Conservation (phyloP, 1,140 invertebrate genomes). For the Oreohelix idahoensis region DNA sequence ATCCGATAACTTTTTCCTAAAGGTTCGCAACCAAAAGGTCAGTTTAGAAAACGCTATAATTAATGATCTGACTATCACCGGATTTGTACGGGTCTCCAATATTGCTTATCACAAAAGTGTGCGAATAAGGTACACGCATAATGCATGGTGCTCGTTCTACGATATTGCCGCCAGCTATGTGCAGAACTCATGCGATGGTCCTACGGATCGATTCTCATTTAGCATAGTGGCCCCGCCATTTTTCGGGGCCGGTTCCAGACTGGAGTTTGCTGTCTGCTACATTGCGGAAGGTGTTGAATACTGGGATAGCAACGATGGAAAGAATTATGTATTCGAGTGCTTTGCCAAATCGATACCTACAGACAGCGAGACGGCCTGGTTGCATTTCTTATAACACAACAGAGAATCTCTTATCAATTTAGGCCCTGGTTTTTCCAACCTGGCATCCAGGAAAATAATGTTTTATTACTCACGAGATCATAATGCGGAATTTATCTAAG, state of each 20-base stretch:
- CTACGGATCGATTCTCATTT: conserved; percentile 88
- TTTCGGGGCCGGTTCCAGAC: conserved; percentile 81
- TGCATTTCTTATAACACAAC: conserved; percentile 8
- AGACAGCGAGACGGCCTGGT: conserved; percentile 50
- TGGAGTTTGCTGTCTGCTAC: conserved; percentile 89
- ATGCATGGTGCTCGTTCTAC: conserved; percentile 87
- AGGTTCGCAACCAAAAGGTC: conserved; percentile 81
- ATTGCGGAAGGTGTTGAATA: conserved; percentile 83
- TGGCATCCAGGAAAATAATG: no score
- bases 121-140: conserved; percentile 87
- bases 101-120: conserved; percentile 93
- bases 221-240: conserved; percentile 77
- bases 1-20: conserved; percentile 83
- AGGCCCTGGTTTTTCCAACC: no score
- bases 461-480: no score
- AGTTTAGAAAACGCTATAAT: conserved; percentile 84
- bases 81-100: conserved; percentile 89
- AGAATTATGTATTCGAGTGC: conserved; percentile 80
- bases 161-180: conserved; percentile 87
- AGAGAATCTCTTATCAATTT: not conserved
- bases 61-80: conserved; percentile 82
- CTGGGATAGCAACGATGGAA: conserved; percentile 91
- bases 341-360: conserved; percentile 65
- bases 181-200: conserved; percentile 90
- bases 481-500: no score